phyloP scores from a whole-genome alignment of 1,140 invertebrate species.

The Lordiphosa clarofinis region DNA sequence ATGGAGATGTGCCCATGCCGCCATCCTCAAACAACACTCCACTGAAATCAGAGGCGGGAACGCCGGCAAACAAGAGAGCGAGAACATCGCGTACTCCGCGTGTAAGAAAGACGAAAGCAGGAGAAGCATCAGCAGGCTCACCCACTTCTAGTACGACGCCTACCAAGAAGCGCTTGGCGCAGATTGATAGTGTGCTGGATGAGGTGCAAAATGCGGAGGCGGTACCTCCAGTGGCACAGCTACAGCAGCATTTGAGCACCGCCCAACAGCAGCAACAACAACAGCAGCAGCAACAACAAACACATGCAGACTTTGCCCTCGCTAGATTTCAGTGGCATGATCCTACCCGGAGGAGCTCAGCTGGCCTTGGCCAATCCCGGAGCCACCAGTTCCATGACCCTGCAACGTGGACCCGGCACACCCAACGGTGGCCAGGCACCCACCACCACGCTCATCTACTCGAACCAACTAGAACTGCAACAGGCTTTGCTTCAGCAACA shows the following conservation, averaged over 20 bases:
- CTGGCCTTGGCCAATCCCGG: slow-evolving; percentile 68
- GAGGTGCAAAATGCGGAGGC: slow-evolving; percentile 66
- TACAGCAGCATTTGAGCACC: slow-evolving; percentile 14
- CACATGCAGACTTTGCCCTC: slow-evolving; percentile 65
- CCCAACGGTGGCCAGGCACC: slow-evolving; percentile 41
- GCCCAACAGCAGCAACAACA: slow-evolving; percentile 33
- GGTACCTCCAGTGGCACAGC: slow-evolving; percentile 31
- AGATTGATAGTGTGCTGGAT: slow-evolving; percentile 73
- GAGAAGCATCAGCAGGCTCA: slow-evolving; percentile 18
- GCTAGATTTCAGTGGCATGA: slow-evolving; percentile 75
- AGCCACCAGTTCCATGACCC: slow-evolving; percentile 53
- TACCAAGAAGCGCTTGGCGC: slow-evolving; percentile 63
- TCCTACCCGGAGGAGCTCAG: slow-evolving; percentile 69
- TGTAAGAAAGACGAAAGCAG: slow-evolving; percentile 55
- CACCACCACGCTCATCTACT: slow-evolving; percentile 72
- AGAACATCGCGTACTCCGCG: slow-evolving; percentile 54
- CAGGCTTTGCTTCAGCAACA: slow-evolving; percentile 71
- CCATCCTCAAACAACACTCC: slow-evolving; percentile 44
- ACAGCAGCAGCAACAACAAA: slow-evolving; percentile 36
- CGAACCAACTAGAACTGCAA: slow-evolving; percentile 72
- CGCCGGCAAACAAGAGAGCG: slow-evolving; percentile 50
- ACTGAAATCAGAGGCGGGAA: slow-evolving; percentile 28
- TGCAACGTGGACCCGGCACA: slow-evolving; percentile 53
- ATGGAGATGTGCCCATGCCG: slow-evolving; percentile 80
- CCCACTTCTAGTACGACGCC: slow-evolving; percentile 44